Evolutionary conservation across 2,797 vertebrate genomes (phyloP), one percentile per base, ranked within the genome.

Genomic region (Pseudochaenichthys georgianus): DNA sequence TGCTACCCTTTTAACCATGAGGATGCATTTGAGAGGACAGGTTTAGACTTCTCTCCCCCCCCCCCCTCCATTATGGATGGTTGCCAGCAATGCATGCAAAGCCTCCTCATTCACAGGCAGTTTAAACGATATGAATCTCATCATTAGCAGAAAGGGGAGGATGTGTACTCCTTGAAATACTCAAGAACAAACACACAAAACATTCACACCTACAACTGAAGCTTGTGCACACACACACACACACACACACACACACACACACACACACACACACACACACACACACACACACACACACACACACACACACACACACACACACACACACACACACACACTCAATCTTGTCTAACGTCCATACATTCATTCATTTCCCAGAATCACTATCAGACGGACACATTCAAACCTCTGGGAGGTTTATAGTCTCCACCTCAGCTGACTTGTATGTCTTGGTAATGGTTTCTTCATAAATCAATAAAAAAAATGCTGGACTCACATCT

Each of bases 1-100:
- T 92, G 92, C 92, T 85, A 84, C 77, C 85, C 81, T 82, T 82
- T 91, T 83, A 92, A 91, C 87, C 80, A 82, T 45, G 73, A 92
- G 77, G 78, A 89, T 85, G 83, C 80, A 82, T 91, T 78, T 62
- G 58, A 91, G 82, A 87, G 86, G 89, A 85, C 61, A 60, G 74
- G 47, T 86, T 76, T 71, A 31, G 38, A 21, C 82, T 28, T 28
- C 28, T 28, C 12, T 9, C 31, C 3, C 23, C 55, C 13, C 45
- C 12, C 31, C 3, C 23, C 55, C 78, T 82, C 80, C 19, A 52
- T 66, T 80, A 84, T 52, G 70, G 76, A 75, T 89, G 70, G 76
- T 73, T 89, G 83, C 87, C 88, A 87, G 67, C 55, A 41, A 50
- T 68, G 51, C 68, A 62, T 65, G 77, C 73, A 80, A 87, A 87